Conservation (phyloP, 2,888 invertebrate genomes). For the Folsomia candida region DNA sequence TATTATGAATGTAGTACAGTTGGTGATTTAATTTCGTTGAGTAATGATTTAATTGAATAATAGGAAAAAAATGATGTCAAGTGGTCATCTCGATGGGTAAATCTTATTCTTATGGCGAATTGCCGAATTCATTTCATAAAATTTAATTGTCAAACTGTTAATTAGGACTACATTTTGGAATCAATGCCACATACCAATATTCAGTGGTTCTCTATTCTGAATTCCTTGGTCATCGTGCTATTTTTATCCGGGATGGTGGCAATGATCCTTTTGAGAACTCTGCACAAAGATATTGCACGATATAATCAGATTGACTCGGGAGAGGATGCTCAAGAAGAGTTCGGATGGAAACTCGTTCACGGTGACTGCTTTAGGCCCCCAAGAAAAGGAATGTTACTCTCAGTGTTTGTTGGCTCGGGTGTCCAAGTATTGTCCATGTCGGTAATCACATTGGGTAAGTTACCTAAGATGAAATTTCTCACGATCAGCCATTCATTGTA, state of each 20-base stretch:
- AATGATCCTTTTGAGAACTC: conserved; percentile 93
- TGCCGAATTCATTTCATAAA: no score
- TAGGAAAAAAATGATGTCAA: conserved; percentile 76
- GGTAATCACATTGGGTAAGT: conserved; percentile 75
- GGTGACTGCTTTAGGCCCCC: conserved; percentile 62
- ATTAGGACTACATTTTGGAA: conserved; percentile 97
- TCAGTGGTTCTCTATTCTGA: conserved; percentile 98
- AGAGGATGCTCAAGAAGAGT: conserved; percentile 76
- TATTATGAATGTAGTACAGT: no score
- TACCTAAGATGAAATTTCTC: not conserved
- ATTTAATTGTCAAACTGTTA: no score
- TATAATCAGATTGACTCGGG: conserved; percentile 77
- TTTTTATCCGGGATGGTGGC: conserved; percentile 99
- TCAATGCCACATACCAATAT: conserved; percentile 98
- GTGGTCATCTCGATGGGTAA: conserved; percentile 99
- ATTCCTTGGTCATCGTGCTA: conserved; percentile 92
- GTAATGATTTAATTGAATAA: conserved; percentile 43
- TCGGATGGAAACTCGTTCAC: conserved; percentile 67
- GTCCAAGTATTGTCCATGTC: conserved; percentile 96
- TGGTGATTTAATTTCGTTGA: not conserved
- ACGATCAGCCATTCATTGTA: not conserved
- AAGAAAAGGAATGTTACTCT: conserved; percentile 90
- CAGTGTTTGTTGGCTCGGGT: conserved; percentile 94
- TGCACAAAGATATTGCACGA: conserved; percentile 97
- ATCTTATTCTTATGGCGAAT: no score